A percentile compares a stretch with the other conserved stretches of the same genome.
Conservation (phyloP, 2,113 vertebrate genomes). For the Lasiurus borealis region DNA sequence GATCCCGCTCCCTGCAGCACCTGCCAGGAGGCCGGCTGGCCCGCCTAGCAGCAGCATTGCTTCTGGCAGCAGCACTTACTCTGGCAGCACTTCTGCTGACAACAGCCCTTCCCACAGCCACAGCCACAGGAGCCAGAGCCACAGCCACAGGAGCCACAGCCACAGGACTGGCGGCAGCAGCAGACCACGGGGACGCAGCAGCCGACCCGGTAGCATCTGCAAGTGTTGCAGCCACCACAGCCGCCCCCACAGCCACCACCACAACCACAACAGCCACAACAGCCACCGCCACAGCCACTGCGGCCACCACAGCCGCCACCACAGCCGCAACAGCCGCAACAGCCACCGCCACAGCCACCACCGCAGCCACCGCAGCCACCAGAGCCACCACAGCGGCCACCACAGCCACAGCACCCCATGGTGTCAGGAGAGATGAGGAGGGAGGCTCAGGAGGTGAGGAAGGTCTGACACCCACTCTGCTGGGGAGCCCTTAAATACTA, state of each 20-base stretch:
- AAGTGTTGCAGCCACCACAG: neutral
- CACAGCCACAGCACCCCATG: slow-evolving; percentile 65
- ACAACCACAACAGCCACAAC: neutral
- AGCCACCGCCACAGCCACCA: neutral
- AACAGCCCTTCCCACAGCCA: slow-evolving; percentile 65
- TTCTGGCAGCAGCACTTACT: slow-evolving; percentile 13
- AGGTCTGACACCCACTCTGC: neutral
- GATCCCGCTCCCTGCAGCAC: neutral
- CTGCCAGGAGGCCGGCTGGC: rapidly evolving
- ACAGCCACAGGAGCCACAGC: neutral
- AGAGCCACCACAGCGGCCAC: no score
- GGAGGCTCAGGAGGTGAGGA: neutral
- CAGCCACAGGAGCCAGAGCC: no score
- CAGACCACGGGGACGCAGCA: slow-evolving; percentile 26
- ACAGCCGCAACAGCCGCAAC: neutral
- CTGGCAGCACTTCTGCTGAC: neutral
- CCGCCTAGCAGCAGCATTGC: neutral
- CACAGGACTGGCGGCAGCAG: neutral
- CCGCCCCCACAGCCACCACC: neutral
- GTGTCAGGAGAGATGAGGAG: slow-evolving; percentile 24
- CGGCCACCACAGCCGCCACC: no score
- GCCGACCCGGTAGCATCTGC: neutral
- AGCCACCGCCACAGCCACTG: neutral
- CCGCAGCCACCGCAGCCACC: neutral
- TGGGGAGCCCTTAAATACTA: slow-evolving; percentile 17